Evolutionary conservation across 2,113 vertebrate species (phyloP).

Genomic region (Perccottus glenii): DNA sequence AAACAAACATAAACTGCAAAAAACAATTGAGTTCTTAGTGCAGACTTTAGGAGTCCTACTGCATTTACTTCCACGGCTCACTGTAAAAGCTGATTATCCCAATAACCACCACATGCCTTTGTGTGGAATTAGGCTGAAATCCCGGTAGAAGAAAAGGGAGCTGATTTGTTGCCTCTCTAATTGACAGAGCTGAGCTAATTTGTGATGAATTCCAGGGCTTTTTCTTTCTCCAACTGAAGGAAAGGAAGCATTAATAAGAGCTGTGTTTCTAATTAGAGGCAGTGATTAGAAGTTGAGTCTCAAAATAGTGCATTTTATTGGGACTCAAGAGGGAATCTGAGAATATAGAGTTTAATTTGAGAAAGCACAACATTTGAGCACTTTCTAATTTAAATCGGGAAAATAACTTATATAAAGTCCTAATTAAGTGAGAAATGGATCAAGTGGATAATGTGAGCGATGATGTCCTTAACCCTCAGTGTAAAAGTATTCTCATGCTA

Average conservation of each 20-base stretch:
- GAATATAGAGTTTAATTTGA: no score
- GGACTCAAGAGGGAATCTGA: not conserved
- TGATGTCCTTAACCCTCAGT: not conserved
- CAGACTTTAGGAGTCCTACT: no score
- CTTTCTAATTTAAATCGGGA: no score
- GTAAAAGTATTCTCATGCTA: constrained; percentile 16
- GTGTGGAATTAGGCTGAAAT: constrained; percentile 49
- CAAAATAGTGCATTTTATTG: not conserved
- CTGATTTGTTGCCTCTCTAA: constrained; percentile 61
- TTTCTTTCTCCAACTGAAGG: constrained; percentile 14
- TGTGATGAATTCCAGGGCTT: constrained; percentile 53
- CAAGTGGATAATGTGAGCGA: no score
- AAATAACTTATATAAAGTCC: no score
- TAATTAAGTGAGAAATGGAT: no score
- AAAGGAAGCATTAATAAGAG: constrained; percentile 49
- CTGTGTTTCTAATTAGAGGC: constrained; percentile 49
- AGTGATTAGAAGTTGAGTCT: constrained; percentile 15
- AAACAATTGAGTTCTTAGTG: not conserved
- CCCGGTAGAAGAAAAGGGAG: constrained; percentile 46
- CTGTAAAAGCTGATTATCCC: constrained; percentile 1
- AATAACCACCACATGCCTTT: constrained; percentile 21
- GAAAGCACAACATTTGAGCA: no score
- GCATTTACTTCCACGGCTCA: no score
- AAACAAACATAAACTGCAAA: constrained; percentile 3
- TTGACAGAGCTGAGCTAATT: constrained; percentile 48